These are phyloP conservation scores for Enteromius afrohamiltoni DNA, from an alignment of 2,797 vertebrate species.

Conservation along the genomic window DNA sequence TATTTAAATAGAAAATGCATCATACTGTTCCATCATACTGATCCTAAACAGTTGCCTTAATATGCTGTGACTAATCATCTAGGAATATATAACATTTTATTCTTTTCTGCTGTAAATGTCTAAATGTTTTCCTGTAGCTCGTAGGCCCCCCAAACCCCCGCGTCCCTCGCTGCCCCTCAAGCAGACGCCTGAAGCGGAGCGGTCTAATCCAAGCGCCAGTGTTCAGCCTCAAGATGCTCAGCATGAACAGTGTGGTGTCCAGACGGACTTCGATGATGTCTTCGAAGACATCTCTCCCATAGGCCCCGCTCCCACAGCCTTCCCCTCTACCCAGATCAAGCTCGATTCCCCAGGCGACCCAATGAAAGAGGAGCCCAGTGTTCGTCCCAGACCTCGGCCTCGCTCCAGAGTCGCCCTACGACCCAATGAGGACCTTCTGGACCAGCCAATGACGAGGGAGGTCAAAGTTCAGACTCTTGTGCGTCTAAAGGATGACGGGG, in stretches of 20 bases:
- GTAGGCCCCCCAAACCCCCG: conserved; percentile 80
- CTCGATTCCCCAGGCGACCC: conserved; percentile 62
- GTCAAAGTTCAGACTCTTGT: conserved; percentile 81
- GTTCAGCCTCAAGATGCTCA: not conserved
- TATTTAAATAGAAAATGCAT: not conserved
- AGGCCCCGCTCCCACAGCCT: conserved; percentile 12
- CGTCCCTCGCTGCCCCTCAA: conserved; percentile 69
- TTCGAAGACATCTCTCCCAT: not conserved
- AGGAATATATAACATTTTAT: not conserved
- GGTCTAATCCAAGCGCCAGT: not conserved
- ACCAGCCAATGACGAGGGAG: conserved; percentile 63
- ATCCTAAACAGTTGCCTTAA: not conserved
- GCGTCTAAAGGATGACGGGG: conserved; percentile 74
- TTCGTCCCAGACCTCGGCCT: conserved; percentile 87
- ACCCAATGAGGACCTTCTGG: conserved; percentile 69
- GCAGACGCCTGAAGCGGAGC: not conserved
- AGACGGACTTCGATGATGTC: conserved; percentile 57
- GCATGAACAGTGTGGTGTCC: conserved; percentile 38
- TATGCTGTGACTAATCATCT: not conserved
- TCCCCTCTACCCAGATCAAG: not conserved
- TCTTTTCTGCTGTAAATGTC: not conserved
- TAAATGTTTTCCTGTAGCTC: conserved; percentile 67
- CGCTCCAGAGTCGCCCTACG: conserved; percentile 81
- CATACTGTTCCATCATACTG: not conserved
- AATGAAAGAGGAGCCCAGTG: conserved; percentile 60